phyloP scores from a whole-genome alignment of 1,140 invertebrate species.

The Helicoverpa armigera region DNA sequence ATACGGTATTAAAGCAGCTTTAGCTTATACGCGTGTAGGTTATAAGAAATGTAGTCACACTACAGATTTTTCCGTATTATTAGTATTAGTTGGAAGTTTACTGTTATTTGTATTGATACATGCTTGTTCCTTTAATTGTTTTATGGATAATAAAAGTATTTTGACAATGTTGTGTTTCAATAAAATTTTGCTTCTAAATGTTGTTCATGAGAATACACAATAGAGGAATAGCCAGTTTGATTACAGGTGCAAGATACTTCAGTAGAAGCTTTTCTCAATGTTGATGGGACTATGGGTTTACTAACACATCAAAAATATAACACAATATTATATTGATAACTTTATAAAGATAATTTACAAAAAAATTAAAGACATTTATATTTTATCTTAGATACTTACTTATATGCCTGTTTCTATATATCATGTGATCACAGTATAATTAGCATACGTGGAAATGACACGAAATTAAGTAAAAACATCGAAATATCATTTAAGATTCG shows the following conservation, averaged over 20 bases:
- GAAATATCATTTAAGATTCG: background rate
- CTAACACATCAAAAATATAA: background rate
- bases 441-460: slow-evolving; percentile 28
- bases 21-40: slow-evolving; percentile 22
- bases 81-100: slow-evolving; percentile 61
- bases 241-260: no score
- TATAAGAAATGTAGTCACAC: slow-evolving; percentile 55
- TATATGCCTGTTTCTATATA: slow-evolving; percentile 26
- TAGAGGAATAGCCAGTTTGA: no score
- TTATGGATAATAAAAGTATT: slow-evolving; percentile 70
- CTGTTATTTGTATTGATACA: slow-evolving; percentile 64
- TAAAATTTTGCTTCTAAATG: no score
- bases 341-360: slow-evolving; percentile 54
- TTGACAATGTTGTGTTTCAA: slow-evolving; percentile 46
- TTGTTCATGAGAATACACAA: no score
- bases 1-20: background rate
- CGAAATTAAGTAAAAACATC: slow-evolving; percentile 29
- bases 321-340: slow-evolving; percentile 37
- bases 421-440: slow-evolving; percentile 44
- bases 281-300: background rate
- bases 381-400: slow-evolving; percentile 45
- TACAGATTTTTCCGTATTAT: slow-evolving; percentile 53
- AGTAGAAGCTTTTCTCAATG: background rate
- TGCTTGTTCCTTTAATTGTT: slow-evolving; percentile 70
- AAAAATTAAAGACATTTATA: slow-evolving; percentile 48